Evolutionary conservation across 2,888 invertebrate species (phyloP), one percentile per base, ranked within the genome.

Genomic region (Drosophila yooni): DNA sequence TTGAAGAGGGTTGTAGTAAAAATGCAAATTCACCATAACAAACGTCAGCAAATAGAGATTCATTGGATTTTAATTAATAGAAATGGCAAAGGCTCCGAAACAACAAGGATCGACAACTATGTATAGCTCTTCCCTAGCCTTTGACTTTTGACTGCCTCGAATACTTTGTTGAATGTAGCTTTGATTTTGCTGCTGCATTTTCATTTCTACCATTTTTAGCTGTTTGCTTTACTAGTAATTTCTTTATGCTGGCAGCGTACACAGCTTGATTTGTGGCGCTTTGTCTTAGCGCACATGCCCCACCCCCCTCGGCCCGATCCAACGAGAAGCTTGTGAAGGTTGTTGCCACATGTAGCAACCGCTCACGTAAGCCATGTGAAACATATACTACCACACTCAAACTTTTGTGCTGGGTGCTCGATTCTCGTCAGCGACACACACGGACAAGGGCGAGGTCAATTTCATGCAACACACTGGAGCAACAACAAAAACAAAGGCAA

Each of bases 1-100:
- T 2, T 8, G 38, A 57, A 54, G 52, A 18, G n/a, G 58, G 43
- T 64, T 69, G 13, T 25, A 60, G 46, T 51, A 43, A 66, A 74
- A 68, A 81, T 74, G 82, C 53, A 83, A 79, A 88, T 79, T 57
- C 83, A 43, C 25, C 40, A 68, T 40, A 79, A 52, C 61, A 69
- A 61, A 58, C 18, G 51, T 38, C 57, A 65, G 62, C 54, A 71
- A 79, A 60, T 54, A 56, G 54, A 69, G 74, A 81, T 73, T 89
- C 82, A 88, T 88, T 79, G 70, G 82, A 88, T 88, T 84, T 84
- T 89, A 84, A 84, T 84, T 89, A 84, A 89, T 71, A 79, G 67
- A 56, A 73, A 70, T 58, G 31, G 70, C 57, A 69, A 69, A 74
- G 33, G 40, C 36, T 61, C 52, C 43, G 46, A 46, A 43, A 33